A percentile compares a stretch with the other conserved stretches of the same genome.
Evolutionary conservation across 2,113 vertebrate species (phyloP).

Genomic region (Orcinus orca): DNA sequence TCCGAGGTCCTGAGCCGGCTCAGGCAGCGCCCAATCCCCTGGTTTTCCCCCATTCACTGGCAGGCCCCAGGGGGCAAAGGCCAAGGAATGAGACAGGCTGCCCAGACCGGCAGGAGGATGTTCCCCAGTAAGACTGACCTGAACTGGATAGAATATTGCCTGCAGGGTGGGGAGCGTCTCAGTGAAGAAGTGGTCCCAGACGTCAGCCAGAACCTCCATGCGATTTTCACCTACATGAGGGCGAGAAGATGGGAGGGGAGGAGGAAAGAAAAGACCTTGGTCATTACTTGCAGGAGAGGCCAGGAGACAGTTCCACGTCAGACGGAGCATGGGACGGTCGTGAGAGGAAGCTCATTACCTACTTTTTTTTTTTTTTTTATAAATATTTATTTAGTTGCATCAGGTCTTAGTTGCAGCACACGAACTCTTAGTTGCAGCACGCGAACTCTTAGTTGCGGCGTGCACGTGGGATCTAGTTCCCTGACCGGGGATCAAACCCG

Average conservation of each 20-base stretch:
- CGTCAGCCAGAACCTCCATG: conserved; percentile 88
- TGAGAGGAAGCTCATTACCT: background rate
- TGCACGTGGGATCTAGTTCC: too few relatives aligned
- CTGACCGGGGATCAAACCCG: too few relatives aligned
- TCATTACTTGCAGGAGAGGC: conserved; percentile 26
- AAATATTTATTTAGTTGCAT: too few relatives aligned
- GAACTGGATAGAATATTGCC: conserved; percentile 96
- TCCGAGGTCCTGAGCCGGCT: background rate
- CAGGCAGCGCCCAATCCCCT: background rate
- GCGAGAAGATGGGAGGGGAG: conserved; percentile 37
- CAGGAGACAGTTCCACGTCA: background rate
- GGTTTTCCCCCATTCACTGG: background rate
- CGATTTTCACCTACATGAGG: conserved; percentile 86
- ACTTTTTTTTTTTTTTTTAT: too few relatives aligned
- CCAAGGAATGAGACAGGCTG: background rate
- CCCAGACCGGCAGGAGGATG: background rate
- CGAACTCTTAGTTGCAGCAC: too few relatives aligned
- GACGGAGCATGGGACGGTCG: background rate
- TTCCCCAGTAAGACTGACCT: conserved; percentile 84
- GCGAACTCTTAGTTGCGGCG: too few relatives aligned
- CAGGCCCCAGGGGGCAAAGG: background rate
- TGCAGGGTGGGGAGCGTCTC: conserved; percentile 96
- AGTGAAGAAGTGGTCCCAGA: conserved; percentile 94
- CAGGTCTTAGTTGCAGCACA: too few relatives aligned
- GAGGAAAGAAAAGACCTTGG: conserved; percentile 43